Base-by-base conservation (phyloP, 2,113 vertebrate species). In the Lonchura striata region DNA sequence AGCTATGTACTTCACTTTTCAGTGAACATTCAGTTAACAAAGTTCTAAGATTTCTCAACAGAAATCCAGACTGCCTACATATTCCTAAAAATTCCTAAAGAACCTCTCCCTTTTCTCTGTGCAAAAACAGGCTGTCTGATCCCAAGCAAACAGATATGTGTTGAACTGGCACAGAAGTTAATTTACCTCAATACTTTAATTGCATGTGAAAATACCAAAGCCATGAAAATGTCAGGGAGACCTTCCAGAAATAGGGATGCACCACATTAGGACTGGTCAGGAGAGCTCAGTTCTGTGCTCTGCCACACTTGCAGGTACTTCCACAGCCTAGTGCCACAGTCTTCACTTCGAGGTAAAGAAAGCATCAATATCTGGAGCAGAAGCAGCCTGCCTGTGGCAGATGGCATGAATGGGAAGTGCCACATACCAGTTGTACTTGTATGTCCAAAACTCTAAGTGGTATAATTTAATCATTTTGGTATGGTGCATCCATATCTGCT, bases 191-290 rank as follows among this genome's bases (percentile, higher is more conserved):
- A 6, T 30, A 64, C 56, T 54, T 52, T 27, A 28, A 68, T 88
- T 54, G 6, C 80, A 77, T 16, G 14, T 1, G 0, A 47, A 82
- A 87, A 37, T 44, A 82, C 10, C 35, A 65, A 39, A 89, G 39
- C 13, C 31, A 52, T 19, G 42, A 82, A 89, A 83, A 56, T 25
- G 52, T 2, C 30, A 64, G 9, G 12, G 63, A 33, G 72, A 83
- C 13, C 23, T 53, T 76, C 47, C 83, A 52, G 66, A 83, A 93
- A 80, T 1, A 3, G 21, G 31, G 64, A 83, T 22, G 17, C 1
- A 3, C 19, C n/a, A 49, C 2, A 1, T 41, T 37, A 39, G 56
- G n/a, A 56, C 1, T 11, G 42, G n/a, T n/a, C 27, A 37, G 7
- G 6, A 2, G 0, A 5, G 31, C 31, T 86, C 37, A 83, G 42